A percentile compares a stretch with the other conserved stretches of the same genome.
phyloP scores from a whole-genome alignment of 2,113 vertebrate species.

The Zosterops lateralis region DNA sequence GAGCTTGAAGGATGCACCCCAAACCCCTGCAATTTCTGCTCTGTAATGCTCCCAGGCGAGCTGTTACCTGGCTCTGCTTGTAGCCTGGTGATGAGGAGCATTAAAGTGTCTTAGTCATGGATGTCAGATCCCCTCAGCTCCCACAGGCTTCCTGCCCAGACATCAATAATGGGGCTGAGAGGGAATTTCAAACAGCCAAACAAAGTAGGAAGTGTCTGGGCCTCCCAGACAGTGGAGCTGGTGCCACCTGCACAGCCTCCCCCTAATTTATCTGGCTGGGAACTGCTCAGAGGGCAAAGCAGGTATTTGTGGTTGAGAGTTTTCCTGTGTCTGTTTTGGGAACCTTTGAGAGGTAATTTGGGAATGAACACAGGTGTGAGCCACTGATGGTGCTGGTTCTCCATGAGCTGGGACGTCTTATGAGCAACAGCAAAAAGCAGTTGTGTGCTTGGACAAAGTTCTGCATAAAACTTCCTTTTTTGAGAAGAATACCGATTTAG shows the following conservation, averaged over 20 bases:
- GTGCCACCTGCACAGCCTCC: background rate
- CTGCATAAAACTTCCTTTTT: background rate
- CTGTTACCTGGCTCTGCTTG: slow-evolving; percentile 3
- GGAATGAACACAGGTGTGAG: background rate
- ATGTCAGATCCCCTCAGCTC: slow-evolving; percentile 11
- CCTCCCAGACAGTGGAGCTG: background rate
- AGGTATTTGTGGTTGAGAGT: background rate
- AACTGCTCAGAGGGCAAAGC: background rate
- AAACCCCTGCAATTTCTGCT: background rate
- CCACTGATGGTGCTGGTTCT: background rate
- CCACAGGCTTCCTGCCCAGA: background rate
- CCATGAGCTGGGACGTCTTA: background rate
- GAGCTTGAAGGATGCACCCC: slow-evolving; percentile 1
- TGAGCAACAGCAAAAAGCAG: background rate
- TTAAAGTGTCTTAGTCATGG: background rate
- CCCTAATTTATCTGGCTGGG: background rate
- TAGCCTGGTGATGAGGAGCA: background rate
- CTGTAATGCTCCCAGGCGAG: background rate
- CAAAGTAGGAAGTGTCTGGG: background rate
- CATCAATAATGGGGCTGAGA: background rate
- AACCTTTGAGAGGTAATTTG: background rate
- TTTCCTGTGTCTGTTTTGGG: background rate
- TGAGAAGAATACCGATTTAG: no score
- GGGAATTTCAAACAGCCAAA: slow-evolving; percentile 48
- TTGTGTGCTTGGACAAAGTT: background rate